phyloP scores from a whole-genome alignment of 1,140 invertebrate genomes.

The Lutraria rhynchaena region DNA sequence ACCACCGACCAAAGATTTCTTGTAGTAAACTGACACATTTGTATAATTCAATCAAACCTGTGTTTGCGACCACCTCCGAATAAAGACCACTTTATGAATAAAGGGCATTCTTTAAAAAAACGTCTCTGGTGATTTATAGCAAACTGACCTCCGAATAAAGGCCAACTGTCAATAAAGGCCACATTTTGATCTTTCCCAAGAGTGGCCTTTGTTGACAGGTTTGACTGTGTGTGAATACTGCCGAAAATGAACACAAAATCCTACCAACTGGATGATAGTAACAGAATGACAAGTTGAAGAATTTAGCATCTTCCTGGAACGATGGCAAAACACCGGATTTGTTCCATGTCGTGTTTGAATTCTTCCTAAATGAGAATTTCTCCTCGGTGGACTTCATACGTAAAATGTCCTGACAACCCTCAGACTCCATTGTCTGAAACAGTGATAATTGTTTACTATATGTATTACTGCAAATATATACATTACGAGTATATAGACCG shows the following conservation, averaged over 20 bases:
- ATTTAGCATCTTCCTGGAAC: not conserved
- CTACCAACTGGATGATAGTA: constrained; percentile 2
- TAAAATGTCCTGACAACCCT: not conserved
- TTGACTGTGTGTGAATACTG: no score
- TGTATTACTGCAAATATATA: no score
- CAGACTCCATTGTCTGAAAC: not conserved
- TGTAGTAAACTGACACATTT: not conserved
- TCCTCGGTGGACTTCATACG: not conserved
- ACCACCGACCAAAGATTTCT: not conserved
- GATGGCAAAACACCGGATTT: not conserved
- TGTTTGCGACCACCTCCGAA: no score
- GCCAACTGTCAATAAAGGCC: no score
- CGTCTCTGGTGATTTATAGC: not conserved
- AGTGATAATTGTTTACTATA: no score
- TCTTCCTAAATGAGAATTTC: constrained; percentile 4
- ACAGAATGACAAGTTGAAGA: constrained; percentile 18
- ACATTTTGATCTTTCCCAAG: no score
- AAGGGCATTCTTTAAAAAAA: not conserved
- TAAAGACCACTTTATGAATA: no score
- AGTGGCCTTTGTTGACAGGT: no score
- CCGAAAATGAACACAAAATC: no score
- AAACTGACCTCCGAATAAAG: no score
- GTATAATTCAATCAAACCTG: not conserved
- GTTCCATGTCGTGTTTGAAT: not conserved
- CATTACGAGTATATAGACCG: no score